Conservation (phyloP, 2,888 invertebrate genomes). For the Melangyna quadrimaculata region DNA sequence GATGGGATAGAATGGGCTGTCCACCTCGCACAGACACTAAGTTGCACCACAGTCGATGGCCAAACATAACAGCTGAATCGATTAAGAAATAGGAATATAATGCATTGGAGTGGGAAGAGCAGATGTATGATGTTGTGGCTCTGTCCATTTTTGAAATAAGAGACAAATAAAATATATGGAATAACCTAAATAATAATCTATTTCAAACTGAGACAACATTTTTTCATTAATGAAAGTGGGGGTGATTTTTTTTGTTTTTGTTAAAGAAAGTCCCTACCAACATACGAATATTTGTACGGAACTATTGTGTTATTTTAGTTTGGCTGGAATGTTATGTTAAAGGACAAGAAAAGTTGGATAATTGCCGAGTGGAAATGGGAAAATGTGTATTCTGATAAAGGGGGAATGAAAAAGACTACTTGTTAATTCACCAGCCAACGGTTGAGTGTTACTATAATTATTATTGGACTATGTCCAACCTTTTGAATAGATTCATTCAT, state of each 20-base stretch:
- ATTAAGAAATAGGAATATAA: neutral
- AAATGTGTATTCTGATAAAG: neutral
- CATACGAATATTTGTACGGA: neutral
- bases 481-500: neutral
- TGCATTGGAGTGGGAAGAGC: neutral
- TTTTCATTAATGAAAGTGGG: neutral
- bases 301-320: neutral
- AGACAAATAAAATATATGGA: neutral
- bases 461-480: neutral
- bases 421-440: neutral
- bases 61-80: conserved; percentile 29
- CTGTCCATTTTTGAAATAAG: neutral
- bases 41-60: conserved; percentile 12
- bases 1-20: conserved; percentile 29
- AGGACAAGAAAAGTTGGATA: conserved; percentile 5
- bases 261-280: neutral
- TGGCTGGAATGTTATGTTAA: neutral
- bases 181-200: neutral
- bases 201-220: neutral
- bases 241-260: neutral
- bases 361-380: neutral
- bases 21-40: conserved; percentile 1
- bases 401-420: neutral
- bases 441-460: neutral
- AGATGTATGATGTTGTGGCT: neutral